Base-by-base conservation (phyloP, 2,113 vertebrate genomes). In the Perca schrenkii region DNA sequence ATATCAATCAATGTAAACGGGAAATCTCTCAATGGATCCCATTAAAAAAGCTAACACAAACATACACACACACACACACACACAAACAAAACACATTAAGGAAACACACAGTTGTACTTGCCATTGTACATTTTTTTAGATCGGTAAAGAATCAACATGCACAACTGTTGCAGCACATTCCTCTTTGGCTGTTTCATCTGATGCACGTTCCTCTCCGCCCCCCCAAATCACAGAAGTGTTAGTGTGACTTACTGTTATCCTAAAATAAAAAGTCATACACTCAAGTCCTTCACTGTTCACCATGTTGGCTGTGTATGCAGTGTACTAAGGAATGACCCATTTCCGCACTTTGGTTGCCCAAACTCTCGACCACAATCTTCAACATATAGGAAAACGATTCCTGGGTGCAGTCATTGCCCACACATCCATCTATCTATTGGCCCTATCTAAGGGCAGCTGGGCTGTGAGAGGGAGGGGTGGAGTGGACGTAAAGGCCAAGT, bases 401-500 rank as follows among this genome's bases (percentile, higher is more conserved):
- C 28, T 2, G 14, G 53, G 22, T 74, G 66, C 79, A 62, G n/a
- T 50, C 66, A 71, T 83, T 86, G 66, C 69, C 58, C 19, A 49
- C 65, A 61, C 77, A 80, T 86, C 57, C 46, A 71, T 80, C 76
- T 73, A 22, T 83, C 69, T 79, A 12, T 86, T 54, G 83, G 77
- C 21, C 46, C 63, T 65, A 65, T 83, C 76, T 62, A 16, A 82
- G 64, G 80, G 43, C 34, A 70, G 65, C 53, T 8, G 28, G 50
- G 22, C 22, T 21, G 40, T 10, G 71, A 65, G 52, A 62, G 14
- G 72, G 43, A 60, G 56, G 54, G 28, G 17, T 67, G 63, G 68
- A 17, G 60, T 40, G 62, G 76, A 83, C 47, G 40, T 57, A 79
- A 88, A 91, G 82, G 84, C 84, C 80, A 86, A 82, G 74, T 7